Base-by-base conservation (phyloP, 2,888 invertebrate species). In the Lycia hirtaria region DNA sequence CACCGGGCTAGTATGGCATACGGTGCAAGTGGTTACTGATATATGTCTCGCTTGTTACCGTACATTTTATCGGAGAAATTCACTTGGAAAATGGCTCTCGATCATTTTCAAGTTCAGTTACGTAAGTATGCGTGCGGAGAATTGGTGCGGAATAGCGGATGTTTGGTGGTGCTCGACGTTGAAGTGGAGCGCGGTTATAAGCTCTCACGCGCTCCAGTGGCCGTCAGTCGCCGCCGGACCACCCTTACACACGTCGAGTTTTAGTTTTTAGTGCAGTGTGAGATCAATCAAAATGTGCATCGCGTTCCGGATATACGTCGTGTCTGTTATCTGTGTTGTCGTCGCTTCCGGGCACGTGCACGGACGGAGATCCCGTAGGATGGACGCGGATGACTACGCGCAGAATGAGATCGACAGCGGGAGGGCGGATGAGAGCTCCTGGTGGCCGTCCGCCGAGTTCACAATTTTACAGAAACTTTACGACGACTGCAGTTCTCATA, bases 401-500 rank as follows among this genome's bases (percentile, higher is more conserved):
- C 86, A 88, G 62, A 92, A 92, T 68, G 91, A 92, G 85, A 81
- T 92, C 68, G 90, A 92, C 72, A 92, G 88, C 76, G 88, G 89
- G 41, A 81, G 92, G 78, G 88, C 91, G 41, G 92, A 92, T 37
- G 92, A 92, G 62, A 85, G 80, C 66, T 85, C 87, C 32, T 91
- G 92, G 92, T 92, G 92, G 92, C 88, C 92, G 47, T 90, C 93
- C n/a, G 92, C 94, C 2, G 94, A 94, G 72, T 89, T 94, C 71
- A 80, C 87, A 58, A 87, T 94, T 62, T 84, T 93, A 70, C 93
- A 93, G 71, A 93, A 93, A 79, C 92, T 94, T 67, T 94, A 94
- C 73, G 94, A 94, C 64, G 94, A 94, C 72, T 94, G 94, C 80
- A 93, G 93, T 84, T 84, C 89, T 60, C 93, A 93, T 65, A 92